phyloP scores from a whole-genome alignment of 2,888 invertebrate genomes.

The Cheiracanthium punctorium region DNA sequence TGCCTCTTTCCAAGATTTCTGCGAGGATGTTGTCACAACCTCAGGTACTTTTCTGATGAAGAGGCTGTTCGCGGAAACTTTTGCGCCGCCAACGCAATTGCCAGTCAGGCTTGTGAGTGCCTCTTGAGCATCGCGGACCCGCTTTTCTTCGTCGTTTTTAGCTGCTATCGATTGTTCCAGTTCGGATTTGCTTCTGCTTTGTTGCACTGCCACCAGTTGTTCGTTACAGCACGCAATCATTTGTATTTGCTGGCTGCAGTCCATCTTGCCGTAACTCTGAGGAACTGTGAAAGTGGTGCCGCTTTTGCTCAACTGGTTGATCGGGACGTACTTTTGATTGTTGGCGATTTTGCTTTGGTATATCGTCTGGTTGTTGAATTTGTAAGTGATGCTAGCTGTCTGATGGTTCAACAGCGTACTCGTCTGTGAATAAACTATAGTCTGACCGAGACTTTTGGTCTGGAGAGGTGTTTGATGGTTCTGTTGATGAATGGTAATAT shows the following conservation, averaged over 20 bases:
- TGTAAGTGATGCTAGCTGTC: not conserved
- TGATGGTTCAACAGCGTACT: not conserved
- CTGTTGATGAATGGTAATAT: not conserved
- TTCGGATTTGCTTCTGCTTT: not conserved
- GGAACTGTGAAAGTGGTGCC: not conserved
- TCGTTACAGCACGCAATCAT: not conserved
- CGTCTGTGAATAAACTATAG: not conserved
- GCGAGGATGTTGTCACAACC: conserved; percentile 18
- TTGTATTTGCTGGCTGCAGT: not conserved
- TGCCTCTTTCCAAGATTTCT: conserved; percentile 71
- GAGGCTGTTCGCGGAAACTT: conserved; percentile 71
- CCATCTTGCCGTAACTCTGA: not conserved
- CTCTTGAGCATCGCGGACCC: conserved; percentile 91
- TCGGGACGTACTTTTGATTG: not conserved
- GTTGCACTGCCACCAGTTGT: not conserved
- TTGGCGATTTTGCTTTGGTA: not conserved
- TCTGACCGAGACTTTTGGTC: not conserved
- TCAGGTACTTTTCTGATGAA: conserved; percentile 71
- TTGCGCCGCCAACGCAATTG: conserved; percentile 81
- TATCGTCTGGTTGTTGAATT: not conserved
- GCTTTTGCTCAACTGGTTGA: not conserved
- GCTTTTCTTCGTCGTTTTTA: conserved; percentile 80
- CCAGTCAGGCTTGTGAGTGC: conserved; percentile 90
- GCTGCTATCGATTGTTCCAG: not conserved
- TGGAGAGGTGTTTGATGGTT: not conserved